Evolutionary conservation across 1,140 invertebrate species (phyloP).

Genomic region (Campoletis sonorensis): DNA sequence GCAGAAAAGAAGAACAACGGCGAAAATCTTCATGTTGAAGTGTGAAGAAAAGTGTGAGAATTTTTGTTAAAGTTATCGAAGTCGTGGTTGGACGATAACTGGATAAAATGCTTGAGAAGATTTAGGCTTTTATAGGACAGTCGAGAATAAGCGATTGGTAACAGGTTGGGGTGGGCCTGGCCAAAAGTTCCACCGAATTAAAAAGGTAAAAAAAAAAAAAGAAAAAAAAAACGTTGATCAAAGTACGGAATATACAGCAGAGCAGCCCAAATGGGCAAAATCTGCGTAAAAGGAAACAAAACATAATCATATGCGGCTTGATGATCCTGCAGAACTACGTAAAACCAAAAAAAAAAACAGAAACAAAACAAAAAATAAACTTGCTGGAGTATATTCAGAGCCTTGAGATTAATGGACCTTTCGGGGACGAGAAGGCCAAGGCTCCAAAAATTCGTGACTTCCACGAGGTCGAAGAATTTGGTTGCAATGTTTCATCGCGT

Average conservation of each 20-base stretch:
- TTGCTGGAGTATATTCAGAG: too few species aligned
- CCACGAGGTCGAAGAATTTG: too few species aligned
- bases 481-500: too few species aligned
- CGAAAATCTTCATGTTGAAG: slow-evolving; percentile 4
- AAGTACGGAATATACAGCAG: background rate
- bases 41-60: background rate
- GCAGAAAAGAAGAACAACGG: background rate
- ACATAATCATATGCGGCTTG: background rate
- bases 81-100: background rate
- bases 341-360: too few species aligned
- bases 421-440: too few species aligned
- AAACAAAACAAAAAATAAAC: too few species aligned
- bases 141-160: too few species aligned
- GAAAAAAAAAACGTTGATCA: background rate
- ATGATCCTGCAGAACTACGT: too few species aligned
- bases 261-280: background rate
- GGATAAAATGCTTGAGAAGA: background rate
- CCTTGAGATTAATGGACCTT: too few species aligned
- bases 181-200: background rate
- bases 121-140: background rate
- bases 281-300: background rate
- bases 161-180: background rate
- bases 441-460: too few species aligned
- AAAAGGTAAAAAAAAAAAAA: background rate
- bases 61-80: background rate